Percentiles rank a stretch among this genome's conserved stretches.
These are phyloP conservation scores for Hyposoter didymator DNA, from an alignment of 2,888 invertebrate genomes.

Conservation along the genomic window DNA sequence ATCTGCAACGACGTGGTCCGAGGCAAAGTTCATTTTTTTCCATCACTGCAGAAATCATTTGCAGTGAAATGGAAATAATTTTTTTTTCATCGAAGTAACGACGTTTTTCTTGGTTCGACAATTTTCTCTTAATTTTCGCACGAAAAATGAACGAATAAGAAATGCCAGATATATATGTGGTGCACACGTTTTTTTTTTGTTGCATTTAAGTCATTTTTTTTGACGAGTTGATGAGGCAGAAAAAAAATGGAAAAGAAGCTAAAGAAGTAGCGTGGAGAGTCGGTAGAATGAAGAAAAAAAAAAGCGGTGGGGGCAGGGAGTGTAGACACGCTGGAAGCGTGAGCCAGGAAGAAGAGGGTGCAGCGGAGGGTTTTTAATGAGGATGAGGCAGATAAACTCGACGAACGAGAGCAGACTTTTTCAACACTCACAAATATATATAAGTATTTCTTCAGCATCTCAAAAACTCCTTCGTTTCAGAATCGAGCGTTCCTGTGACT, in stretches of 20 bases:
- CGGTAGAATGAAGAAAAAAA: slow-evolving; percentile 33
- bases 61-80: neutral
- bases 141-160: slow-evolving; percentile 1
- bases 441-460: slow-evolving; percentile 50
- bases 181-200: neutral
- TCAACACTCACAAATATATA: neutral
- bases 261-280: slow-evolving; percentile 38
- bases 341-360: slow-evolving; percentile 72
- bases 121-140: neutral
- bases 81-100: neutral
- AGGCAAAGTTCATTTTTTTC: neutral
- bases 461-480: slow-evolving; percentile 61
- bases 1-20: neutral
- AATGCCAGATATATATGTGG: neutral
- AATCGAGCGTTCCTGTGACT: slow-evolving; percentile 39
- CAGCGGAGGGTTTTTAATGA: slow-evolving; percentile 80
- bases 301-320: slow-evolving; percentile 31
- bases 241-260: slow-evolving; percentile 38
- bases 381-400: slow-evolving; percentile 81
- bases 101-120: neutral
- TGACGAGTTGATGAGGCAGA: slow-evolving; percentile 37
- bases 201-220: slow-evolving; percentile 28
- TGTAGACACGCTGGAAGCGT: slow-evolving; percentile 65
- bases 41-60: neutral
- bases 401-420: slow-evolving; percentile 41